A percentile compares a stretch with the other conserved stretches of the same genome.
phyloP scores from a whole-genome alignment of 1,140 invertebrate species.

The Brachionus paranguensis region DNA sequence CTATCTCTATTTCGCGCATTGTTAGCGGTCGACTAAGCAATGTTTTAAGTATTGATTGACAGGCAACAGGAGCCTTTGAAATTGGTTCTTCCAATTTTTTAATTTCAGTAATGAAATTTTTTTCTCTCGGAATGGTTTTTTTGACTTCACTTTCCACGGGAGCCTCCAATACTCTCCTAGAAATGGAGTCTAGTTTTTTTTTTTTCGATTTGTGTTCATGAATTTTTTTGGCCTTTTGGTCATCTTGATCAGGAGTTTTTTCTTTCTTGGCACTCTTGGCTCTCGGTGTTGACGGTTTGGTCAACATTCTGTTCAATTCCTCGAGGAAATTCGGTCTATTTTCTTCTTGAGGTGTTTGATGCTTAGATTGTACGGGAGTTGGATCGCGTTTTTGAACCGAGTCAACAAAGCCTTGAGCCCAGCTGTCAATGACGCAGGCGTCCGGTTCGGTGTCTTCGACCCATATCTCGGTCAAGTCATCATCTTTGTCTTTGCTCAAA shows the following conservation, averaged over 20 bases:
- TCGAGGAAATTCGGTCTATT: not conserved
- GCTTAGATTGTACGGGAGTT: not conserved
- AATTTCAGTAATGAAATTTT: slow-evolving; percentile 13
- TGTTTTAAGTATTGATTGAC: slow-evolving; percentile 21
- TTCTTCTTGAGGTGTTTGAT: not conserved
- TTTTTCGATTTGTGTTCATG: not conserved
- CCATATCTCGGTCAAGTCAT: slow-evolving; percentile 46
- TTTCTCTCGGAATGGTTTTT: not conserved
- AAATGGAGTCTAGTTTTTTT: not conserved
- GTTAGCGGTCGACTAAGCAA: slow-evolving; percentile 4
- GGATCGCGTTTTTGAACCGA: not conserved
- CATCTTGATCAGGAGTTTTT: not conserved
- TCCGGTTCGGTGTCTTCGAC: slow-evolving; percentile 52
- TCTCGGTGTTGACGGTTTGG: not conserved
- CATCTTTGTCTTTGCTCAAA: slow-evolving; percentile 48
- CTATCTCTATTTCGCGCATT: slow-evolving; percentile 26
- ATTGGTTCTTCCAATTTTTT: slow-evolving; percentile 36
- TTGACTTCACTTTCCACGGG: not conserved
- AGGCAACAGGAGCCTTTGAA: slow-evolving; percentile 26
- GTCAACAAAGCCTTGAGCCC: slow-evolving; percentile 53
- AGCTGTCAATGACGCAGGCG: slow-evolving; percentile 52
- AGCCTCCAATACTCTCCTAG: not conserved
- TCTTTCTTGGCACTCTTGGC: not conserved
- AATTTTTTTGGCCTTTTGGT: not conserved
- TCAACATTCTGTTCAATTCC: slow-evolving; percentile 25